Base-by-base conservation (phyloP, 2,797 vertebrate species). In the Oceanodroma leucorhoa region DNA sequence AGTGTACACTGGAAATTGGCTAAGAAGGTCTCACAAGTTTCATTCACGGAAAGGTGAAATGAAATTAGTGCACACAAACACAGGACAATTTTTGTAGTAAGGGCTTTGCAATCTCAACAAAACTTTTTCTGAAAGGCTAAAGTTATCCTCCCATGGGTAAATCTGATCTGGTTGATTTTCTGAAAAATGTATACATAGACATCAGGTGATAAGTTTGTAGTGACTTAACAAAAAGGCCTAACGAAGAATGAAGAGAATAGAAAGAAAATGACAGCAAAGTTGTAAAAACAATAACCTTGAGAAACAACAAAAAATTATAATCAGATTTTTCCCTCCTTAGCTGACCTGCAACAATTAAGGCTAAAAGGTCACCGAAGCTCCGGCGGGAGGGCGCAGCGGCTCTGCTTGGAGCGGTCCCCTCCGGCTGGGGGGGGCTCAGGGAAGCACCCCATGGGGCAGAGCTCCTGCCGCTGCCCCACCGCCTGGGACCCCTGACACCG, bases 301-400 rank as follows among this genome's bases (percentile, higher is more conserved):
- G 54, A 19, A 48, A 67, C 10, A 51, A 46, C 21, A 15, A 14
- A 2, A 6, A 40, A 43, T 11, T 38, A 7, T 6, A 8, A 5
- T 24, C 23, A 36, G 4, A 10, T 51, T 62, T 87, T 70, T 14
- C 30, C 34, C 8, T 27, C 3, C 34, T 65, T 67, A 61, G 21
- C 7, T 85, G 51, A 85, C 41, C 30, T 46, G n/a, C 34, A 80
- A 57, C 24, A 62, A 46, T 40, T 30, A 22, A 61, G 40, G 48
- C 32, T 69, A 36, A 43, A 69, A 73, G 26, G 34, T 55, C 13
- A 58, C 38, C 24, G 6, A 32, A 12, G 26, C 7, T 11, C 17
- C 1, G 1, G 7, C 0, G 3, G 79, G 55, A 38, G 30, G 10
- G n/a, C 2, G 1, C 46, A 27, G 46, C 18, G n/a, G 20, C 27